Evolutionary conservation across 35 echinoderm and acorn worm genomes (phyloP).

Genomic region (Acanthaster planci): DNA sequence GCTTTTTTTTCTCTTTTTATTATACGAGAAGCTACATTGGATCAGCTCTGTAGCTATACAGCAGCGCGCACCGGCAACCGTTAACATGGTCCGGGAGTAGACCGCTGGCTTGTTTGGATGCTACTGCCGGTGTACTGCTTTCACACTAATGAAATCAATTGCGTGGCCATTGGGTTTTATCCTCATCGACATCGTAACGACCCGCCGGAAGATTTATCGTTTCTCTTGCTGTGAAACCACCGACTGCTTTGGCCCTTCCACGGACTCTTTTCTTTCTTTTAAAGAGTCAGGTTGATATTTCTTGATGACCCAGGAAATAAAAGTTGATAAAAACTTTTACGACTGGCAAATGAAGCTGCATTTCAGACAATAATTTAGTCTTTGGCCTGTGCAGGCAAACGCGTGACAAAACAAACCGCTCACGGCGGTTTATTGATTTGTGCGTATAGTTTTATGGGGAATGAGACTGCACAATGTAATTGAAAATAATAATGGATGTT

Average conservation of each 20-base stretch:
- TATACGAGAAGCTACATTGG: too few species aligned
- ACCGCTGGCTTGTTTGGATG: too few species aligned
- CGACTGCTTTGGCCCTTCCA: background rate
- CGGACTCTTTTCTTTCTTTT: too few species aligned
- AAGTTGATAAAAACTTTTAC: conserved; percentile 32
- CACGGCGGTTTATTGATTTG: too few species aligned
- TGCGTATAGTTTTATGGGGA: too few species aligned
- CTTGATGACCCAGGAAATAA: conserved; percentile 11
- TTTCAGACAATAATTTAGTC: background rate
- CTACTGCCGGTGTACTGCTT: background rate
- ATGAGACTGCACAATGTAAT: too few species aligned
- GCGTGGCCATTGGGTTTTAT: conserved; percentile 8
- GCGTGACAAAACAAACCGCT: too few species aligned
- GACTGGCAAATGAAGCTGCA: background rate
- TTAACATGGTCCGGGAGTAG: too few species aligned
- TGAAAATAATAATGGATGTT: too few species aligned
- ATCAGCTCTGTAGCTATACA: too few species aligned
- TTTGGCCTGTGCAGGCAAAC: background rate
- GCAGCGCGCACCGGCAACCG: too few species aligned
- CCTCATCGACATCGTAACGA: conserved; percentile 8
- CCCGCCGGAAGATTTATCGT: conserved; percentile 6
- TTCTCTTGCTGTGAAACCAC: background rate
- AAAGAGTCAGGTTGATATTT: background rate
- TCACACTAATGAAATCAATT: conserved; percentile 25
- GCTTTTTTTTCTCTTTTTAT: too few species aligned